phyloP scores from a whole-genome alignment of 1,140 invertebrate genomes.

The Drosophila sturtevanti region DNA sequence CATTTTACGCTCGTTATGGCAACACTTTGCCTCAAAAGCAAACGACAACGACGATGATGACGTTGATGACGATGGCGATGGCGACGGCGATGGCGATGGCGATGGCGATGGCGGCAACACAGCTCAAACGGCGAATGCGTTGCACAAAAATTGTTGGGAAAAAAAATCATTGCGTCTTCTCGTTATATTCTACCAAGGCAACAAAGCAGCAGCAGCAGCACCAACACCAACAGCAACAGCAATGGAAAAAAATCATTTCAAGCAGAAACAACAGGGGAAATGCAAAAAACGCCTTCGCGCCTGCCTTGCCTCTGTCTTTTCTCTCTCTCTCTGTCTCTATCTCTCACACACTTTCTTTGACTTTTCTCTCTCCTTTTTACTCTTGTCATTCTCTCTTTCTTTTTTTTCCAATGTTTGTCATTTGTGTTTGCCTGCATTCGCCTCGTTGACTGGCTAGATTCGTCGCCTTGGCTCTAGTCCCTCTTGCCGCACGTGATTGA shows the following conservation, averaged over 20 bases:
- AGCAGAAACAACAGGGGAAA: conserved; percentile 79
- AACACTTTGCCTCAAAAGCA: conserved; percentile 80
- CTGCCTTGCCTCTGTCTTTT: conserved; percentile 20
- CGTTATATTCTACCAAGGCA: conserved; percentile 40
- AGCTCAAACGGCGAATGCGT: conserved; percentile 56
- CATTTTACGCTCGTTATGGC: conserved; percentile 81
- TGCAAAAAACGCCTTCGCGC: conserved; percentile 74
- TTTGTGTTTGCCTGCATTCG: conserved; percentile 70
- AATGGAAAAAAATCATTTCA: conserved; percentile 75
- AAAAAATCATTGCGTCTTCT: conserved; percentile 59
- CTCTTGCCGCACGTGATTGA: conserved; percentile 62
- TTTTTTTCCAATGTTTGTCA: conserved; percentile 41
- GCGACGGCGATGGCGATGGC: not conserved
- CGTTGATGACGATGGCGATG: conserved; percentile 17
- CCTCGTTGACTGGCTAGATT: conserved; percentile 76
- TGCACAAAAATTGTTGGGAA: conserved; percentile 9
- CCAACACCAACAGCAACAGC: conserved; percentile 16
- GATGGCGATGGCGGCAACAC: not conserved
- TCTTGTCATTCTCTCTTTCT: not conserved
- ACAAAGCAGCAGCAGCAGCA: conserved; percentile 14
- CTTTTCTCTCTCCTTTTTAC: not conserved
- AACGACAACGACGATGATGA: conserved; percentile 59
- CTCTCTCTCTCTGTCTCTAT: conserved; percentile 17
- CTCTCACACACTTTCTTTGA: conserved; percentile 4
- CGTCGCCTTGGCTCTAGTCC: conserved; percentile 52